Percentiles rank a stretch among this genome's conserved stretches.
These are phyloP conservation scores for Hyaena hyaena DNA, from an alignment of 2,113 vertebrate species.

Conservation along the genomic window DNA sequence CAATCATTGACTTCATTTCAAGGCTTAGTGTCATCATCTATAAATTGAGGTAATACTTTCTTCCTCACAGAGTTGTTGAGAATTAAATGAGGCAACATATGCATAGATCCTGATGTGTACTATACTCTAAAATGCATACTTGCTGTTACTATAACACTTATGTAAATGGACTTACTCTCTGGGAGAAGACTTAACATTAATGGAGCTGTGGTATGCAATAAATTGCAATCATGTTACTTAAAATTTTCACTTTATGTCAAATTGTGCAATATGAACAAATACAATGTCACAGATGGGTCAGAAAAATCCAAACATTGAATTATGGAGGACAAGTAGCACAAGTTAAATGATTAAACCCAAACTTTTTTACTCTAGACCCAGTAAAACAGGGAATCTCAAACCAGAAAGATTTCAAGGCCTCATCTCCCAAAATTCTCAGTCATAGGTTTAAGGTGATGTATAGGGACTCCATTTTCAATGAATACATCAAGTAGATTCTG, in stretches of 20 bases:
- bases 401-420: neutral
- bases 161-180: neutral
- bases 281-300: neutral
- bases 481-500: neutral
- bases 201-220: neutral
- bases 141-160: neutral
- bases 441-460: neutral
- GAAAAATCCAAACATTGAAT: neutral
- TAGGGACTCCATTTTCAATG: neutral
- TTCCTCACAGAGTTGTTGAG: neutral
- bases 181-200: neutral
- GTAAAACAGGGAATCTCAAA: neutral
- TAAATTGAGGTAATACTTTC: neutral
- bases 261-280: neutral
- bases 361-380: neutral
- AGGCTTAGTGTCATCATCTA: neutral
- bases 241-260: slow-evolving; percentile 25
- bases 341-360: neutral
- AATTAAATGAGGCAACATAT: slow-evolving; percentile 31
- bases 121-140: neutral
- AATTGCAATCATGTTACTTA: neutral
- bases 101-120: neutral
- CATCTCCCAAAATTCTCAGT: neutral
- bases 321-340: neutral
- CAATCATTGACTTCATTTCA: neutral